Conservation (phyloP, 2,113 vertebrate genomes). For the Hiodon alosoides region DNA sequence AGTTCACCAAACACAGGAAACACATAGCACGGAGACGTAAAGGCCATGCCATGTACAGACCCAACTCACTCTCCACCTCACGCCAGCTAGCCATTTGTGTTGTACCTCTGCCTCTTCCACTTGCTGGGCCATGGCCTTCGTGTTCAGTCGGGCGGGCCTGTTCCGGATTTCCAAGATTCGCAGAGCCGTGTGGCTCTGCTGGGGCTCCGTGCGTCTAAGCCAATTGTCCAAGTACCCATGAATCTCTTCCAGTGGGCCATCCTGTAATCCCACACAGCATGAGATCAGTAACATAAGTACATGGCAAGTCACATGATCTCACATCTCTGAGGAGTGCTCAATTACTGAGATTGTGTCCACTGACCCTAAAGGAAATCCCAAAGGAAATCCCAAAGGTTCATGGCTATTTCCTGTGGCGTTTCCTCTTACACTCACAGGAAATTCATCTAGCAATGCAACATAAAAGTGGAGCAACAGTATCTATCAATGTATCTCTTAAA, state of each 20-base stretch:
- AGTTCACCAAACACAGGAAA: background rate
- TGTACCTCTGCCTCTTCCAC: slow-evolving; percentile 80
- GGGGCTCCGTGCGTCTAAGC: slow-evolving; percentile 45
- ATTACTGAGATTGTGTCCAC: background rate
- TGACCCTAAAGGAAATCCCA: background rate
- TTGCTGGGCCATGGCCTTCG: slow-evolving; percentile 67
- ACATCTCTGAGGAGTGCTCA: background rate
- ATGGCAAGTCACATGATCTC: slow-evolving; percentile 5
- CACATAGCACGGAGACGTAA: background rate
- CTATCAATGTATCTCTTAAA: slow-evolving; percentile 13
- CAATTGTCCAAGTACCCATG: slow-evolving; percentile 38
- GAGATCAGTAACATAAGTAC: background rate
- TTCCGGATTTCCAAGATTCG: slow-evolving; percentile 72
- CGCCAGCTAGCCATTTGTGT: background rate
- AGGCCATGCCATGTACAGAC: no score
- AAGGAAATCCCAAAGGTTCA: slow-evolving; percentile 42
- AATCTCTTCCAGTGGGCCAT: slow-evolving; percentile 29
- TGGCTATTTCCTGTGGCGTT: slow-evolving; percentile 40
- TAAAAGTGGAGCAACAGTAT: slow-evolving; percentile 24
- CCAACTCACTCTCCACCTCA: no score
- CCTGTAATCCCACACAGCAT: slow-evolving; percentile 36
- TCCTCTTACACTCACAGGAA: slow-evolving; percentile 32
- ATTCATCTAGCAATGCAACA: background rate
- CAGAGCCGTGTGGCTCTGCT: slow-evolving; percentile 57
- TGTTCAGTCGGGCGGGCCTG: slow-evolving; percentile 68